phyloP scores from a whole-genome alignment of 1,140 invertebrate genomes.

The Physella acuta region DNA sequence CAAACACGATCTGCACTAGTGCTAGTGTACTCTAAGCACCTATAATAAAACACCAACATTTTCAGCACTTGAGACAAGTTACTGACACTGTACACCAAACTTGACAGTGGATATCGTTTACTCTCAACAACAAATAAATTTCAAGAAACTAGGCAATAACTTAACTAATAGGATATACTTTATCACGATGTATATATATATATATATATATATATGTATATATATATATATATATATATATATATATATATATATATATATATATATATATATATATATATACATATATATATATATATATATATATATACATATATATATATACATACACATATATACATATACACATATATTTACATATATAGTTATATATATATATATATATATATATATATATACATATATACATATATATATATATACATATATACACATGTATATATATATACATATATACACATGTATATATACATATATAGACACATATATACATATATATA shows the following conservation, averaged over 20 bases:
- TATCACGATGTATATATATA: not conserved
- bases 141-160: no score
- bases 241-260: constrained; percentile 38
- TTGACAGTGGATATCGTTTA: no score
- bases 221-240: not conserved
- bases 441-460: not conserved
- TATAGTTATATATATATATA: no score
- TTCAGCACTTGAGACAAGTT: no score
- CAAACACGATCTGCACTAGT: no score
- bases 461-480: not conserved
- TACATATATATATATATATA: constrained; percentile 1
- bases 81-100: no score
- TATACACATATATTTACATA: no score
- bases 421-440: constrained; percentile 9
- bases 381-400: not conserved
- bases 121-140: no score
- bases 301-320: constrained; percentile 20
- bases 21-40: no score
- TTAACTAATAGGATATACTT: not conserved
- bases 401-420: constrained; percentile 11
- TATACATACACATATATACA: constrained; percentile 3
- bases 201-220: constrained; percentile 12
- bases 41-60: no score
- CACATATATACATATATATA: not conserved
- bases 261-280: constrained; percentile 8